Evolutionary conservation across 1,140 invertebrate genomes (phyloP), one percentile per base, ranked within the genome.

Genomic region (Stratiolaelaps scimitus): DNA sequence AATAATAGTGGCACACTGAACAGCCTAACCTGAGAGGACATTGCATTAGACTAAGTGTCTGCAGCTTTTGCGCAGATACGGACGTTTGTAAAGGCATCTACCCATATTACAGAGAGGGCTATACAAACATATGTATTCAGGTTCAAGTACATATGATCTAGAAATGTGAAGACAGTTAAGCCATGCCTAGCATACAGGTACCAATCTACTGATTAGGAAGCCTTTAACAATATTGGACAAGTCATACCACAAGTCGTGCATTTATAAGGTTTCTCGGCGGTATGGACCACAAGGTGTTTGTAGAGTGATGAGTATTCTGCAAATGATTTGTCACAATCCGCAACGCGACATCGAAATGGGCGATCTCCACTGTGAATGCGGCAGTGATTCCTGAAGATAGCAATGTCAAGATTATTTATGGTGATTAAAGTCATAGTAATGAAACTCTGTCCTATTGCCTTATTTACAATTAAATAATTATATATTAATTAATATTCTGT

Each of bases 301-400:
- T 85, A 85, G 19, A 85, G 76, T 71, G 83, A 84, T 48, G 84
- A 85, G 72, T 86, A 86, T 72, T 86, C 84, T 1, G 84, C 85
- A 70, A 86, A 86, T 43, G 82, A 76, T 72, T 83, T 83, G 7
- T 80, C 79, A 75, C 84, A 86, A 65, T 80, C 82, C 74, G 82
- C 71, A 28, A 79, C 73, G 29, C 73, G 73, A 69, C 77, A 78
- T 1, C 76, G 74, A 70, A 78, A 78, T 1, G 77, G 77, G 67
- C 77, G 78, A 67, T 78, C 77, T 53, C 77, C 77, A 77, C 67
- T 43, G 70, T 67, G 43, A 47, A 69, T 60, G 56, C 67, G 29
- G 28, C 40, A 67, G 30, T 66, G 23, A 28, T 66, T 67, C 17
- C 60, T 40, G 19, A 23, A 28, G 60, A 26, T 7, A 64, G 30